Evolutionary conservation across 2,888 invertebrate species (phyloP).

Genomic region (Nomada lathburiana): DNA sequence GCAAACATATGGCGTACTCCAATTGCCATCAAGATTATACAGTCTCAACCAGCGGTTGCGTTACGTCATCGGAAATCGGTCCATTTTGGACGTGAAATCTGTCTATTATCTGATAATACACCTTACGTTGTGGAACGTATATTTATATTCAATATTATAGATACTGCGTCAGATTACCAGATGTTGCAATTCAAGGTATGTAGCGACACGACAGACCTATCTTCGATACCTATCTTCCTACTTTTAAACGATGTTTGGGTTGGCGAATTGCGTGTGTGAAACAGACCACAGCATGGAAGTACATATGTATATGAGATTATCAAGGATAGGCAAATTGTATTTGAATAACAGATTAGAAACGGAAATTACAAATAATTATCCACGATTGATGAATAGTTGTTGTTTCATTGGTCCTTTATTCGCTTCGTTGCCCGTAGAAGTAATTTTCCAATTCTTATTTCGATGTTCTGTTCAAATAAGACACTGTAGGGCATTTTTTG

Average conservation of each 20-base stretch:
- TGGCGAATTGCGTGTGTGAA: neutral
- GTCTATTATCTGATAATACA: constrained; percentile 20
- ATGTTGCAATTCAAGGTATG: constrained; percentile 10
- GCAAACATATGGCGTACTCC: neutral
- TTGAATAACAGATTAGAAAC: no score
- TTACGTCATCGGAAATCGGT: constrained; percentile 3
- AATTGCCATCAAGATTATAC: constrained; percentile 1
- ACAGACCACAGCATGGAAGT: no score
- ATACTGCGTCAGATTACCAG: constrained; percentile 11
- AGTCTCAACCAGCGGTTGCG: neutral
- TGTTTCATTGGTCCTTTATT: no score
- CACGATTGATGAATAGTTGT: no score
- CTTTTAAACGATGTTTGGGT: constrained; percentile 10
- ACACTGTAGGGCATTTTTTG: no score
- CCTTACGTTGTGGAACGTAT: neutral
- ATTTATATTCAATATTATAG: neutral
- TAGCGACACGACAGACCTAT: neutral
- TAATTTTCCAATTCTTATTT: no score
- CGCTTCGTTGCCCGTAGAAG: no score
- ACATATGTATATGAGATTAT: no score
- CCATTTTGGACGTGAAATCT: constrained; percentile 14
- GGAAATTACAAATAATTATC: no score
- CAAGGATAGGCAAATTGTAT: no score
- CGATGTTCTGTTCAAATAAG: no score
- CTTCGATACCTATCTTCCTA: neutral